phyloP scores from a whole-genome alignment of 2,888 invertebrate genomes.

The Ganaspis brasiliensis region DNA sequence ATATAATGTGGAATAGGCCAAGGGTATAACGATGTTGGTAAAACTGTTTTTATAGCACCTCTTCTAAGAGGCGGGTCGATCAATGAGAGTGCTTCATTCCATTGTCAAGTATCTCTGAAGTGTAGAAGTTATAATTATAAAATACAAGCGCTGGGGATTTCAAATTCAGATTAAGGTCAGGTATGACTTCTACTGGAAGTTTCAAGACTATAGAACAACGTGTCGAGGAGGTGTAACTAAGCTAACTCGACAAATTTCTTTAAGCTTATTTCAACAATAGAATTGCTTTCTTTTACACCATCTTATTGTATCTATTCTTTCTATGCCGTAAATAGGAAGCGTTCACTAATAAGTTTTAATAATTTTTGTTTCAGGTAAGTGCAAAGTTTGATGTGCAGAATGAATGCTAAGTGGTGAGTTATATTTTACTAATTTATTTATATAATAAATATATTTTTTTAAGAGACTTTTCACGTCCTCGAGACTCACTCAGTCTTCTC shows the following conservation, averaged over 20 bases:
- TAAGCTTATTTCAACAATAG: constrained; percentile 31
- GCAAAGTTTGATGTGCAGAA: background rate
- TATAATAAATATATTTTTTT: too few relatives aligned
- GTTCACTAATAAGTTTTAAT: background rate
- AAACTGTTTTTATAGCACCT: constrained; percentile 37
- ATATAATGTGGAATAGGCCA: background rate
- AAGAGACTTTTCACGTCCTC: too few relatives aligned
- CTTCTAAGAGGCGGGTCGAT: constrained; percentile 27
- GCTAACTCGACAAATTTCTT: constrained; percentile 26
- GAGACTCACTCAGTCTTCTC: too few relatives aligned
- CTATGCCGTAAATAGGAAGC: too few relatives aligned
- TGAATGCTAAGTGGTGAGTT: background rate
- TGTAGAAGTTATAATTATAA: constrained; percentile 44
- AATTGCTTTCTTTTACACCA: constrained; percentile 7
- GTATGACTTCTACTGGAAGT: constrained; percentile 39
- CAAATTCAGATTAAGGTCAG: constrained; percentile 43
- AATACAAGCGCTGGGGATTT: constrained; percentile 40
- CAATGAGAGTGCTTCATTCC: constrained; percentile 38
- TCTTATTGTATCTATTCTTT: too few relatives aligned
- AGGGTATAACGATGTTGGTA: constrained; percentile 26
- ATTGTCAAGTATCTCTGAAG: constrained; percentile 43
- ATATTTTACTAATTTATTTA: background rate
- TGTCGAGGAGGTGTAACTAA: constrained; percentile 35
- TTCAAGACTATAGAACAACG: constrained; percentile 38
- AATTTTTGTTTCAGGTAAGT: constrained; percentile 36